Percentiles rank a stretch among this genome's conserved stretches.
Evolutionary conservation across 2,888 invertebrate genomes (phyloP).

Genomic region (Chloroclysta siterata): DNA sequence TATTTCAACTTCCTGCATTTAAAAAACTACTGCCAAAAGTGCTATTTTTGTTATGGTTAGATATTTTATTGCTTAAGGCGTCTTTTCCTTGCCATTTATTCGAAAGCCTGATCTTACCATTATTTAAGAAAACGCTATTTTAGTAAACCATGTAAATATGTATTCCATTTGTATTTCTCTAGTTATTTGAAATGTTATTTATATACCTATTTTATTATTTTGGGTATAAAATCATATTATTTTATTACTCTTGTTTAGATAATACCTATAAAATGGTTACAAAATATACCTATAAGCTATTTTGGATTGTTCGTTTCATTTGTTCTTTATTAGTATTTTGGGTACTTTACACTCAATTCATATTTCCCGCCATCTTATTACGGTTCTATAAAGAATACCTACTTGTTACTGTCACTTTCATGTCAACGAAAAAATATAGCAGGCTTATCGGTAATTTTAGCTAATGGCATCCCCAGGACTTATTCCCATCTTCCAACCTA

Average conservation of each 20-base stretch:
- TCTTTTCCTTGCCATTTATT: conserved; percentile 39
- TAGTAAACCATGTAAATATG: conserved; percentile 45
- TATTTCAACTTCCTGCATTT: conserved; percentile 8
- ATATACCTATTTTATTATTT: conserved; percentile 29
- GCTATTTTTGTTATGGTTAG: conserved; percentile 11
- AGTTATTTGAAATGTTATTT: conserved; percentile 37
- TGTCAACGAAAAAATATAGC: too few relatives aligned
- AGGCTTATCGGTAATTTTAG: too few relatives aligned
- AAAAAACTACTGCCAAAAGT: conserved; percentile 9
- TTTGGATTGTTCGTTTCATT: conserved; percentile 27
- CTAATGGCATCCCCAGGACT: too few relatives aligned
- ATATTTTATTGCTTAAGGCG: conserved; percentile 6
- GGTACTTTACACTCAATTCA: too few relatives aligned
- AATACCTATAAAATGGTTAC: conserved; percentile 36
- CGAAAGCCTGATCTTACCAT: conserved; percentile 64
- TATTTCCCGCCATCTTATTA: too few relatives aligned
- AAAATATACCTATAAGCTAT: conserved; percentile 33
- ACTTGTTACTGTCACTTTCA: too few relatives aligned
- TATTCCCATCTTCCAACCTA: too few relatives aligned
- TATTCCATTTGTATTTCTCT: conserved; percentile 22
- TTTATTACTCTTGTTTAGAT: conserved; percentile 38
- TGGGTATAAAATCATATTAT: conserved; percentile 29
- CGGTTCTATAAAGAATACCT: too few relatives aligned
- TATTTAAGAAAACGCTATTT: conserved; percentile 41
- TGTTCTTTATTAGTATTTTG: not conserved